Evolutionary conservation across 2,113 vertebrate species (phyloP), one percentile per base, ranked within the genome.

Genomic region (Malaclemys terrapin): DNA sequence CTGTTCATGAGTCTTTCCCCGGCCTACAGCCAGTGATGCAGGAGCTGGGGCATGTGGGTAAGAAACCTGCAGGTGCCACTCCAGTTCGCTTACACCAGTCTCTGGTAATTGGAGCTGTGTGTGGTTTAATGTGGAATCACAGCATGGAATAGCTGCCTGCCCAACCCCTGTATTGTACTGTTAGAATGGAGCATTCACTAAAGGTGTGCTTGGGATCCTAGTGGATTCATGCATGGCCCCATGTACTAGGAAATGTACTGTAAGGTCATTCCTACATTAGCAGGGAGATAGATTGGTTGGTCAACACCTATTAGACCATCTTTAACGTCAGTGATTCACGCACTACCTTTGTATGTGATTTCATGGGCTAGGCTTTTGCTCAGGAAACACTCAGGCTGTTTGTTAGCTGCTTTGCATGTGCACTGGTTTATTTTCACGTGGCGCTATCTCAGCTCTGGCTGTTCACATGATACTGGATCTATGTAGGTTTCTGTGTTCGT

Each of bases 11-110:
- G 49, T 95, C 89, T n/a, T 97, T 96, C 84, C 98, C 97, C 0
- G 95, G 93, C 69, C 96, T 99, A 62, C 96, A 98, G 42, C 96
- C 97, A 1, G 87, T 98, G 88, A 95, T 98, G 93, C 95, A 96
- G 89, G 98, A 98, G 80, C 94, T 99, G 50, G 96, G 96, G 4
- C 80, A 59, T 1, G 11, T 95, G 35, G 98, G 98, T 99, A 93
- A 98, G 97, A 80, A 80, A 75, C 2, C 24, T 82, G 27, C 54
- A 42, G n/a, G 82, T 45, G 31, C 52, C 84, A 3, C 17, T 78
- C 79, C 50, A 76, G 16, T 10, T 2, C 1, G 1, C 13, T 45
- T 82, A 2, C 9, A 35, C 56, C 62, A 47, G 8, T 76, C 53
- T 45, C 29, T 83, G 31, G n/a, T 10, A 25, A 17, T 80, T 72